These are phyloP conservation scores for Cephus cinctus DNA, from an alignment of 1,140 invertebrate species.

Conservation along the genomic window DNA sequence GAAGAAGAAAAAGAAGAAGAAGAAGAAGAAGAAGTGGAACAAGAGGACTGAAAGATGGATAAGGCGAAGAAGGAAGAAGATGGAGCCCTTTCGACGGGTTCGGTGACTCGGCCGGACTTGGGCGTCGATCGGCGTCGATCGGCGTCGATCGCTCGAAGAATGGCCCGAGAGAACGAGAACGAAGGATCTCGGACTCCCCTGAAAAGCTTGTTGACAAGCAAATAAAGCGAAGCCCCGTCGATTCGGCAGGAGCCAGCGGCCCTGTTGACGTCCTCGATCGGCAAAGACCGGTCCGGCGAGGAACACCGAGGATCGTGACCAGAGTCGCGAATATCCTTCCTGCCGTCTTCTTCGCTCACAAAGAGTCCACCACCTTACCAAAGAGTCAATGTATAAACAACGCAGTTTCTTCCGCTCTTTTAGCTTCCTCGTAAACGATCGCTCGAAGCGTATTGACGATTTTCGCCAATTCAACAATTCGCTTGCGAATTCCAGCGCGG, in stretches of 20 bases:
- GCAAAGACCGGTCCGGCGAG: slow-evolving; percentile 3
- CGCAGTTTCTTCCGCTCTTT: neutral
- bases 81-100: slow-evolving; percentile 9
- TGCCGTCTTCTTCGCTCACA: neutral
- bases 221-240: no score
- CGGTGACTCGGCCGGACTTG: slow-evolving; percentile 10
- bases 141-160: neutral
- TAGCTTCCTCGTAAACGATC: no score
- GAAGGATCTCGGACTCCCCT: neutral
- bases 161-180: neutral
- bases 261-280: no score
- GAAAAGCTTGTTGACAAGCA: slow-evolving; percentile 1
- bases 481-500: no score
- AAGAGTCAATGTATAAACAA: no score
- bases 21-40: neutral
- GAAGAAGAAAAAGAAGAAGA: no score
- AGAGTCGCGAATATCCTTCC: no score
- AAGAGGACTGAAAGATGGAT: slow-evolving; percentile 8
- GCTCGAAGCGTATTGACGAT: no score
- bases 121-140: neutral
- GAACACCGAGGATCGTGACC: no score
- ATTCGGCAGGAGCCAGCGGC: no score
- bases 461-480: no score
- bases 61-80: slow-evolving; percentile 4
- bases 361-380: no score